Evolutionary conservation across 2,888 invertebrate species (phyloP).

Genomic region (Andrena bucephala): DNA sequence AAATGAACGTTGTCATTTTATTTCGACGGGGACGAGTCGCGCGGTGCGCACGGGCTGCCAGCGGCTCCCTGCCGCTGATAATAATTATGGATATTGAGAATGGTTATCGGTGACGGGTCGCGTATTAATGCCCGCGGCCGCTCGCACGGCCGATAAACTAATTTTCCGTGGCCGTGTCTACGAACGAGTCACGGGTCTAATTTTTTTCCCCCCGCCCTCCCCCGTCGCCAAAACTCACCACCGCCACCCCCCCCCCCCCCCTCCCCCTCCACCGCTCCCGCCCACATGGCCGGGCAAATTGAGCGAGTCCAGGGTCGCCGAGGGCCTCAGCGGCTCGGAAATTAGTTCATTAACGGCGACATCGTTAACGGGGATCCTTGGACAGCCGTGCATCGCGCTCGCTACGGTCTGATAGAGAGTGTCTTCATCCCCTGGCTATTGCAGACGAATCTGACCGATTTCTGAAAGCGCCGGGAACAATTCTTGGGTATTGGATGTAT

Average conservation of each 20-base stretch:
- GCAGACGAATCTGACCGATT: neutral
- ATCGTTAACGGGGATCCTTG: slow-evolving; percentile 20
- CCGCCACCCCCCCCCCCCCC: neutral
- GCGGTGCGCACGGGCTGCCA: slow-evolving; percentile 65
- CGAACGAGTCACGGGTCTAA: slow-evolving; percentile 59
- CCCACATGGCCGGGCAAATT: neutral
- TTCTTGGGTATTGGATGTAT: neutral
- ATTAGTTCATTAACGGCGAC: slow-evolving; percentile 11
- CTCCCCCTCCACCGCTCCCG: neutral
- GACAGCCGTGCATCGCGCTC: slow-evolving; percentile 2
- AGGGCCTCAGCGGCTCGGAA: neutral
- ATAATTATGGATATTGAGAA: slow-evolving; percentile 83
- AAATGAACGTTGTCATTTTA: slow-evolving; percentile 82
- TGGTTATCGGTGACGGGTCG: slow-evolving; percentile 79
- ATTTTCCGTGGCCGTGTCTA: slow-evolving; percentile 70
- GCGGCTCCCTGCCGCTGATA: slow-evolving; percentile 71
- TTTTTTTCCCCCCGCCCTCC: slow-evolving; percentile 42
- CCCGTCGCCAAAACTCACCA: too few species aligned
- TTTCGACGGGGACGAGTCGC: slow-evolving; percentile 75
- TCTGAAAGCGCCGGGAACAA: neutral
- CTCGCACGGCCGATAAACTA: slow-evolving; percentile 74
- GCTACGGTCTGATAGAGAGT: neutral
- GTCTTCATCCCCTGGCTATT: neutral
- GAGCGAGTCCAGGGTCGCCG: neutral
- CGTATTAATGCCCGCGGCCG: slow-evolving; percentile 76